Evolutionary conservation across 2,888 invertebrate species (phyloP), one percentile per base, ranked within the genome.

Genomic region (Lasius fuliginosus): DNA sequence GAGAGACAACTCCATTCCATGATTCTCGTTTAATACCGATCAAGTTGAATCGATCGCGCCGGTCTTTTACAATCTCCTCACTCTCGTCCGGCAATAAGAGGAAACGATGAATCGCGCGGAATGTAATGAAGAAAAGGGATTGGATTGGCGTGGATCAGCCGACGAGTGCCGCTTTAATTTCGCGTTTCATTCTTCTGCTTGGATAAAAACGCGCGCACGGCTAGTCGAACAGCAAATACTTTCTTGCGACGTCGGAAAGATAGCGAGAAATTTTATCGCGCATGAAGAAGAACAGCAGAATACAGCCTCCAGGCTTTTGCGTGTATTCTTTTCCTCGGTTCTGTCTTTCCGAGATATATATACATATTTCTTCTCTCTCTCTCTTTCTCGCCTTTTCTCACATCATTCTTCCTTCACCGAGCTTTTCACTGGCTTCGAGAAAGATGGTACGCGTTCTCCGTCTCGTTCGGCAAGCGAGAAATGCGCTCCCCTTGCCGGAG

Each of bases 151-250:
- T 27, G 74, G 69, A 86, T 86, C 83, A 83, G 76, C 42, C 42
- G 36, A 60, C 68, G 40, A 65, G 76, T 79, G 62, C 67, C 73
- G 83, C 82, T 88, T 89, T 87, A 89, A 89, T 89, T 86, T 75
- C 68, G 68, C 68, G 69, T 67, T 83, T 58, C 73, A 64, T 79
- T 62, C 62, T 85, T 86, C 76, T 36, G n/a, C n/a, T 67, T 62
- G 58, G 73, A 36, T 82, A 88, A 84, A 86, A 67, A 27, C 27
- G 64, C 11, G 75, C 67, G 69, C 42, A 9, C 73, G 68, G 33
- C 18, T 23, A 69, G 23, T 30, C 33, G 67, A 56, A 1, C 49
- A 33, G 74, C 53, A 86, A 88, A 86, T 84, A 88, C 86, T 88
- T 86, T 33, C 84, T 68, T 49, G 71, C 46, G 65, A 79, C 62